Percentiles rank a stretch among this genome's conserved stretches.
Conservation (phyloP, 2,888 invertebrate genomes). For the Tanypteryx hageni region DNA sequence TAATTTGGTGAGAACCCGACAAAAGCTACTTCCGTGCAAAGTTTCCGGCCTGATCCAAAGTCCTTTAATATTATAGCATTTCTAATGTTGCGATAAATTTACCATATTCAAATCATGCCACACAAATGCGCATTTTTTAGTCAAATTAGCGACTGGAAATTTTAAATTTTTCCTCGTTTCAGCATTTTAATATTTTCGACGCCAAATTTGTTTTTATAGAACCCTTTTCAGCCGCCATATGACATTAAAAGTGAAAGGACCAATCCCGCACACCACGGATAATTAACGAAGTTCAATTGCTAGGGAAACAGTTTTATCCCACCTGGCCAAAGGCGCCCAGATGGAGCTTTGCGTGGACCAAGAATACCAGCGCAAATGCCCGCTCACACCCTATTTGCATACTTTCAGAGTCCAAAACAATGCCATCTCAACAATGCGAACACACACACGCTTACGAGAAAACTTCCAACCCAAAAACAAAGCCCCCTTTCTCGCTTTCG, state of each 20-base stretch:
- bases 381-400: neutral
- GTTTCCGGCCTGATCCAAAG: no score
- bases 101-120: no score
- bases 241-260: neutral
- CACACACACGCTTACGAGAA: neutral
- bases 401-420: neutral
- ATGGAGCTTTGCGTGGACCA: neutral
- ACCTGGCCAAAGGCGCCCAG: neutral
- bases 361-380: neutral
- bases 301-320: neutral
- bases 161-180: no score
- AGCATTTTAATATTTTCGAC: no score
- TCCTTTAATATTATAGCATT: no score
- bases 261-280: neutral
- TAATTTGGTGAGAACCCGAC: no score
- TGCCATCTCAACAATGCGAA: constrained; percentile 15
- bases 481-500: neutral
- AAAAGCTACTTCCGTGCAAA: no score
- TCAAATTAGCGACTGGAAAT: no score
- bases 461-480: constrained; percentile 3
- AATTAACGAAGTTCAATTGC: neutral
- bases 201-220: no score
- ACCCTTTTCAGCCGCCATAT: neutral
- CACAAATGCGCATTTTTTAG: no score
- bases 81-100: no score